Evolutionary conservation across 1,140 invertebrate species (phyloP).

Genomic region (Drosophila equinoxialis): DNA sequence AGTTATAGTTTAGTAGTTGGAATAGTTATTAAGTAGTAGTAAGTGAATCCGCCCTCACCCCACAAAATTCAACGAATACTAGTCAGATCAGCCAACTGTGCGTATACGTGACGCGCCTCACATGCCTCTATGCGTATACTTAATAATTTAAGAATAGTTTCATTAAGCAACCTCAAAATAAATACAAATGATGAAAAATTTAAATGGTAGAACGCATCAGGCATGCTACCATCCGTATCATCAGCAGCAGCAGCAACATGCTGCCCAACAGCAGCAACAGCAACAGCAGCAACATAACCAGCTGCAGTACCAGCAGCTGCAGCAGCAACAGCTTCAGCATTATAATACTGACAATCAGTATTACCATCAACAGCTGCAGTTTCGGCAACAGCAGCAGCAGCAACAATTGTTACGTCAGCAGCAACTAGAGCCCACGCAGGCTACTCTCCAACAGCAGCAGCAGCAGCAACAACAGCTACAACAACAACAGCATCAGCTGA

Average conservation of each 20-base stretch:
- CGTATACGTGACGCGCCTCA: slow-evolving; percentile 60
- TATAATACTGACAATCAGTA: slow-evolving; percentile 38
- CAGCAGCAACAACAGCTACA: neutral
- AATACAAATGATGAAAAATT: slow-evolving; percentile 74
- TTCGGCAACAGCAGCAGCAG: slow-evolving; percentile 44
- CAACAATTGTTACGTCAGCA: slow-evolving; percentile 65
- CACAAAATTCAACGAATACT: slow-evolving; percentile 54
- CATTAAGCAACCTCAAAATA: slow-evolving; percentile 15
- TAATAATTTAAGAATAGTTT: slow-evolving; percentile 61
- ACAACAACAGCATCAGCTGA: slow-evolving; percentile 43
- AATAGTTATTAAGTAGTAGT: slow-evolving; percentile 22
- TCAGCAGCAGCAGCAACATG: slow-evolving; percentile 52
- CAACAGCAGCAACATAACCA: slow-evolving; percentile 43
- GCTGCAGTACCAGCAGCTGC: slow-evolving; percentile 49
- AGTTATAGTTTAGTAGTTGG: slow-evolving; percentile 29
- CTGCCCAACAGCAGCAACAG: slow-evolving; percentile 37
- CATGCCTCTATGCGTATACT: slow-evolving; percentile 53
- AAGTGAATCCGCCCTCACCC: slow-evolving; percentile 17
- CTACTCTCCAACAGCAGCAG: slow-evolving; percentile 28
- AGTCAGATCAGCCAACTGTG: slow-evolving; percentile 65
- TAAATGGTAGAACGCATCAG: slow-evolving; percentile 73
- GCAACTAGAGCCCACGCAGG: slow-evolving; percentile 46
- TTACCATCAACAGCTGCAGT: slow-evolving; percentile 54
- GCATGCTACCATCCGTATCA: slow-evolving; percentile 76
- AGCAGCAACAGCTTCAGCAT: slow-evolving; percentile 37